Evolutionary conservation across 2,797 vertebrate genomes (phyloP).

Genomic region (Monodelphis domestica): DNA sequence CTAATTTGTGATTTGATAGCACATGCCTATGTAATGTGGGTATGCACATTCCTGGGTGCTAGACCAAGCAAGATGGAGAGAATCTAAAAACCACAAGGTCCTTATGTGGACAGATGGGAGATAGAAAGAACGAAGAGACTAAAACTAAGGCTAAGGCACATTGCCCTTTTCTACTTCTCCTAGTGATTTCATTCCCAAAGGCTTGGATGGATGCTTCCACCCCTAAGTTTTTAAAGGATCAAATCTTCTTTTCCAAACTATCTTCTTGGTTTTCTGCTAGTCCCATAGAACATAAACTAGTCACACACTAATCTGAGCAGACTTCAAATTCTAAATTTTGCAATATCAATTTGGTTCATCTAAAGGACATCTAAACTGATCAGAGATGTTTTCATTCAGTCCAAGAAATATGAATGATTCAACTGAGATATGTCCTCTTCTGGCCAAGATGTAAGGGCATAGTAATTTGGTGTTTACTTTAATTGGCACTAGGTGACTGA

Average conservation of each 20-base stretch:
- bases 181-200: no score
- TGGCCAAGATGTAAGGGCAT: neutral
- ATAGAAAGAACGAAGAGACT: neutral
- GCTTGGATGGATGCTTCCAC: neutral
- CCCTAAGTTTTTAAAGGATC: neutral
- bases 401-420: neutral
- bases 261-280: neutral
- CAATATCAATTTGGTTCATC: neutral
- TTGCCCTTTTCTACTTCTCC: no score
- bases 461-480: neutral
- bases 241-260: neutral
- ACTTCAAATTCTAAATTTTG: neutral
- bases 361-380: neutral
- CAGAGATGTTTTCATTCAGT: neutral
- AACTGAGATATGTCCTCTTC: neutral
- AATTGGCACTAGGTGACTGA: neutral
- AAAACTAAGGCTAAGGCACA: no score
- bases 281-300: neutral
- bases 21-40: no score
- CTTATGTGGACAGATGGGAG: neutral
- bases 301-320: neutral
- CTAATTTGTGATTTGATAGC: no score
- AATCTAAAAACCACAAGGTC: no score
- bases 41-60: no score
- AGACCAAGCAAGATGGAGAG: no score